Conservation (phyloP, 2,113 vertebrate genomes). For the Spilogale gracilis region DNA sequence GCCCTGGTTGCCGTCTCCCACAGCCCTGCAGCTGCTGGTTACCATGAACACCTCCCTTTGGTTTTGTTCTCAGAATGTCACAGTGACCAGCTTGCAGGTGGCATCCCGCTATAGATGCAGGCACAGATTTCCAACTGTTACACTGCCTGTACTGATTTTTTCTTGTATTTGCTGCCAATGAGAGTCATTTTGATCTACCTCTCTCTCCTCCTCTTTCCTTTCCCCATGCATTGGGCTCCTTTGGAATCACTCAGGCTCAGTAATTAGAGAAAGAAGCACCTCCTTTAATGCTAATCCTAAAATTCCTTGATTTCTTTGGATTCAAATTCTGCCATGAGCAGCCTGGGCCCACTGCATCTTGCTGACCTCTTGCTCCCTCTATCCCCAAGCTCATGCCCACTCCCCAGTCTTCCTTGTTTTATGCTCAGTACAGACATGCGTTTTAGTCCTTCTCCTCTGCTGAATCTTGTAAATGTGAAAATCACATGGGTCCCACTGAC, state of each 20-base stretch:
- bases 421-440: background rate
- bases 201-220: background rate
- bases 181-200: slow-evolving; percentile 48
- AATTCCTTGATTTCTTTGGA: background rate
- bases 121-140: slow-evolving; percentile 64
- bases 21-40: slow-evolving; percentile 56
- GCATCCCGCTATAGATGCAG: slow-evolving; percentile 61
- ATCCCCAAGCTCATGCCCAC: background rate
- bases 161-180: slow-evolving; percentile 67
- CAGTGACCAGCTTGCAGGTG: slow-evolving; percentile 83
- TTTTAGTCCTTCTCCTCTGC: background rate
- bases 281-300: background rate
- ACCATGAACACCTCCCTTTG: slow-evolving; percentile 46
- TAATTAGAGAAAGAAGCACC: background rate
- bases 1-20: slow-evolving; percentile 19
- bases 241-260: slow-evolving; percentile 13
- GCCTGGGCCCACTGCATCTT: background rate
- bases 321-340: background rate
- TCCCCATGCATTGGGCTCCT: background rate
- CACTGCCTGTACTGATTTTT: slow-evolving; percentile 64
- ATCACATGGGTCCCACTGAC: background rate
- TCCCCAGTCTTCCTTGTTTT: background rate
- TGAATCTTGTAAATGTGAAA: background rate
- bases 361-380: background rate
- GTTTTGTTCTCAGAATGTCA: slow-evolving; percentile 82